Base-by-base conservation (phyloP, 1,140 invertebrate genomes). In the Drosophila nebulosa region DNA sequence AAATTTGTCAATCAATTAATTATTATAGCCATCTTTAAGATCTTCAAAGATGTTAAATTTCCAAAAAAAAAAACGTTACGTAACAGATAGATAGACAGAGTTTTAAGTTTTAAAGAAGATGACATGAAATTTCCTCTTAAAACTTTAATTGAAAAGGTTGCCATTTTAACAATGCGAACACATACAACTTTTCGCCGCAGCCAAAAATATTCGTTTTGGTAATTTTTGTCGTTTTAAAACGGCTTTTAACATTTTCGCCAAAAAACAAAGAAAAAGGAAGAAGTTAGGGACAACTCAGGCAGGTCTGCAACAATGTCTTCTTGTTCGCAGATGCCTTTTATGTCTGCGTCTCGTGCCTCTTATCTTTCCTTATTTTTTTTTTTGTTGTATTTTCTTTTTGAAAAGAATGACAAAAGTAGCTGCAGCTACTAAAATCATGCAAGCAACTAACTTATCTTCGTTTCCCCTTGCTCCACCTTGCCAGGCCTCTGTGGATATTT, bases 401-500 rank as follows among this genome's bases (percentile, higher is more conserved):
- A 4, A 5, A 10, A 16, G 52, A 55, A 55, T 36, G 56, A 39
- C 56, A 35, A 35, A 58, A 39, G 32, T 39, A 39, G 56, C 26
- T 32, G 27, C 16, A 39, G 32, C 14, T 32, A 36, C 55, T 35
- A 36, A 57, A 57, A 57, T 57, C 55, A 58, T 39, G 56, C 56
- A 58, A 58, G 10, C 12, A 58, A 27, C 14, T 18, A 10, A 22
- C 32, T 35, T 32, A 7, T n/a, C 32, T 58, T 18, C 32, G n/a
- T 10, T 10, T 1, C 12, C 21, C 16, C 56, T 18, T 16, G 9
- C 6, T 14, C 3, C 6, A 4, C 10, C 30, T 12, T 36, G 24
- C 10, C 14, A 26, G 1, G 16, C 6, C 35, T 36, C 35, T 36
- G 52, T 42, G 51, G 26, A 74, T 74, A 74, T 74, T 74, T 74